These are phyloP conservation scores for Dendrolimus kikuchii DNA, from an alignment of 1,140 invertebrate genomes.

Conservation along the genomic window DNA sequence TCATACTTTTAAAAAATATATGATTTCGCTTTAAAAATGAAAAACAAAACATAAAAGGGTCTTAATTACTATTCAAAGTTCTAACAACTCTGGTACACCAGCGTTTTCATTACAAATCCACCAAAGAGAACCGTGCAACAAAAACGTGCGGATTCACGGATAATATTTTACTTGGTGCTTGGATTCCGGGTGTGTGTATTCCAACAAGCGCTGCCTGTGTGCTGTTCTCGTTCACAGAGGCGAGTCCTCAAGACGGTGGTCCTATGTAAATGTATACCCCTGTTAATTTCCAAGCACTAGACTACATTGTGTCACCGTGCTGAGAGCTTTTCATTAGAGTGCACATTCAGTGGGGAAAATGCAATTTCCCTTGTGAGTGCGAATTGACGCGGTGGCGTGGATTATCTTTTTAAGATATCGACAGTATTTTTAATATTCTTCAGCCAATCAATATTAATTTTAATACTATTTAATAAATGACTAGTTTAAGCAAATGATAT, in stretches of 20 bases:
- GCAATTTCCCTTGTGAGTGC: slow-evolving; percentile 26
- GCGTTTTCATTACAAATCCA: too few species aligned
- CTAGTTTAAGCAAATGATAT: neutral
- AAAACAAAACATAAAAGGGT: too few species aligned
- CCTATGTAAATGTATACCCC: slow-evolving; percentile 20
- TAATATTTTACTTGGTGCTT: too few species aligned
- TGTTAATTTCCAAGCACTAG: slow-evolving; percentile 31
- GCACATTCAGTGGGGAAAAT: slow-evolving; percentile 30
- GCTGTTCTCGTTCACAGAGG: slow-evolving; percentile 6
- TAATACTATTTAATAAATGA: neutral
- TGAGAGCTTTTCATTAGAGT: slow-evolving; percentile 39
- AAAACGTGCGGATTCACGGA: too few species aligned
- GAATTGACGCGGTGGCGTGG: slow-evolving; percentile 16
- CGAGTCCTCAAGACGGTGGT: slow-evolving; percentile 11
- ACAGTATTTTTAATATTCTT: slow-evolving; percentile 2
- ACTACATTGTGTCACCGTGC: slow-evolving; percentile 26
- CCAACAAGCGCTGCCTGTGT: slow-evolving; percentile 1
- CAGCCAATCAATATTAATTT: neutral
- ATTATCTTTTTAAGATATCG: slow-evolving; percentile 7
- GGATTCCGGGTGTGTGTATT: neutral
- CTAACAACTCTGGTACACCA: too few species aligned
- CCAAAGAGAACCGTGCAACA: too few species aligned
- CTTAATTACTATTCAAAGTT: too few species aligned
- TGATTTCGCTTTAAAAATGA: too few species aligned
- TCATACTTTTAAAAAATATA: too few species aligned